Evolutionary conservation across 1,140 invertebrate species (phyloP).

Genomic region (Drosophila micromelanica): DNA sequence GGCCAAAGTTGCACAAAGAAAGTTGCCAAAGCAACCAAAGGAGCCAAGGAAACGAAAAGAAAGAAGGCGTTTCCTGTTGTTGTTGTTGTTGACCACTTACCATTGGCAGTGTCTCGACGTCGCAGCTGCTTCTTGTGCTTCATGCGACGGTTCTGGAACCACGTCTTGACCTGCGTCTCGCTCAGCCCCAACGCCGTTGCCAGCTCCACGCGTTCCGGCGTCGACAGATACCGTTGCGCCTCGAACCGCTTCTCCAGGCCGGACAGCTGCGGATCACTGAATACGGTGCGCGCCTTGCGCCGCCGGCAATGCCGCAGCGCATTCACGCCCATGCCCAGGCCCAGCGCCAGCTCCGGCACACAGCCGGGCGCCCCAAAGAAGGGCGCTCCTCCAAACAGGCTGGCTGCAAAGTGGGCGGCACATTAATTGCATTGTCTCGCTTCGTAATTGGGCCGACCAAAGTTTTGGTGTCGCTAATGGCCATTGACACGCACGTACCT

Average conservation of each 20-base stretch:
- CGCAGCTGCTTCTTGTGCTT: slow-evolving; percentile 98
- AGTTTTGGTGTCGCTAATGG: slow-evolving; percentile 62
- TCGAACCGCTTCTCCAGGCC: slow-evolving; percentile 98
- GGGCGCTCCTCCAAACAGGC: slow-evolving; percentile 77
- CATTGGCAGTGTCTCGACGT: slow-evolving; percentile 77
- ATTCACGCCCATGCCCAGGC: slow-evolving; percentile 87
- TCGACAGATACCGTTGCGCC: slow-evolving; percentile 97
- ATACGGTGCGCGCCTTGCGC: slow-evolving; percentile 97
- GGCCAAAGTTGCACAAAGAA: slow-evolving; percentile 40
- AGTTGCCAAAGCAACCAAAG: slow-evolving; percentile 16
- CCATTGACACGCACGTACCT: slow-evolving; percentile 85
- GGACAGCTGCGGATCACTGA: slow-evolving; percentile 98
- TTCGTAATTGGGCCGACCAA: too few relatives aligned
- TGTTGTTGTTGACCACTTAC: slow-evolving; percentile 64
- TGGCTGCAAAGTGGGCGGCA: slow-evolving; percentile 54
- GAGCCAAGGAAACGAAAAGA: too few relatives aligned
- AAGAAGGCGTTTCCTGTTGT: neutral
- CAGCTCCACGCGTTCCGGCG: slow-evolving; percentile 97
- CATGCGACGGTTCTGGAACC: slow-evolving; percentile 99
- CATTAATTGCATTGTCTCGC: slow-evolving; percentile 56
- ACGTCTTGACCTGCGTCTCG: slow-evolving; percentile 99
- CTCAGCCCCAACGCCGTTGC: slow-evolving; percentile 96
- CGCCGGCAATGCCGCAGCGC: slow-evolving; percentile 95
- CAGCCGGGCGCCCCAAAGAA: slow-evolving; percentile 85
- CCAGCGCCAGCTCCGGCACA: slow-evolving; percentile 83